These are phyloP conservation scores for Pachypanchax playfairii DNA, from an alignment of 2,113 vertebrate species.

Conservation along the genomic window DNA sequence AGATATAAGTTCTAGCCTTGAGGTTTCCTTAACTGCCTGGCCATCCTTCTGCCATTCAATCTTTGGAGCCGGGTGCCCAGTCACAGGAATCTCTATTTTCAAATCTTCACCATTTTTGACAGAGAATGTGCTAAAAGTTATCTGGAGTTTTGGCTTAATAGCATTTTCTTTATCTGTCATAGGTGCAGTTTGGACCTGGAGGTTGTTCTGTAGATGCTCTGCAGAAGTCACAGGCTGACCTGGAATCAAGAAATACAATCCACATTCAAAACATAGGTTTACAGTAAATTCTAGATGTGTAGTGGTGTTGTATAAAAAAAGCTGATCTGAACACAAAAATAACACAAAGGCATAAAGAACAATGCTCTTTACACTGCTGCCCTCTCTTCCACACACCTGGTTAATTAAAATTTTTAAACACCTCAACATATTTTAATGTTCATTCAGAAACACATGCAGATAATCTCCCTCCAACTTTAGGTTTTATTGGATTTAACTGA, in stretches of 20 bases:
- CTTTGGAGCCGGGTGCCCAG: constrained; percentile 86
- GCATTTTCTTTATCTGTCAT: constrained; percentile 88
- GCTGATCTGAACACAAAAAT: too few species aligned
- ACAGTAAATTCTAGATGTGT: too few species aligned
- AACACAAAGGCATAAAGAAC: too few species aligned
- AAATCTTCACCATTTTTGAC: constrained; percentile 90
- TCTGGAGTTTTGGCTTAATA: constrained; percentile 87
- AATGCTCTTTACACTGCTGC: too few species aligned
- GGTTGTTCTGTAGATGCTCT: constrained; percentile 7
- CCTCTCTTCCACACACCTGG: too few species aligned
- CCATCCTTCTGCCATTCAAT: constrained; percentile 90
- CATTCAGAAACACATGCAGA: too few species aligned
- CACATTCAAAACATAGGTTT: background rate
- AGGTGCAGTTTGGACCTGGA: constrained; percentile 74
- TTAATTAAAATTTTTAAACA: too few species aligned
- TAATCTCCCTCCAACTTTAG: too few species aligned
- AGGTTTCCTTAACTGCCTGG: constrained; percentile 91
- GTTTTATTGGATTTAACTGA: too few species aligned
- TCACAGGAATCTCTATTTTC: constrained; percentile 91
- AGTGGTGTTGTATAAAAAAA: too few species aligned
- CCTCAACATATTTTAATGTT: too few species aligned
- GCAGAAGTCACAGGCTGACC: constrained; percentile 23
- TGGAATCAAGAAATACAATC: constrained; percentile 22
- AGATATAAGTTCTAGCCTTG: constrained; percentile 88
- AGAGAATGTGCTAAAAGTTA: constrained; percentile 89